Evolutionary conservation across 2,888 invertebrate genomes (phyloP), one percentile per base, ranked within the genome.

Genomic region (Parapristionchus giblindavisi): DNA sequence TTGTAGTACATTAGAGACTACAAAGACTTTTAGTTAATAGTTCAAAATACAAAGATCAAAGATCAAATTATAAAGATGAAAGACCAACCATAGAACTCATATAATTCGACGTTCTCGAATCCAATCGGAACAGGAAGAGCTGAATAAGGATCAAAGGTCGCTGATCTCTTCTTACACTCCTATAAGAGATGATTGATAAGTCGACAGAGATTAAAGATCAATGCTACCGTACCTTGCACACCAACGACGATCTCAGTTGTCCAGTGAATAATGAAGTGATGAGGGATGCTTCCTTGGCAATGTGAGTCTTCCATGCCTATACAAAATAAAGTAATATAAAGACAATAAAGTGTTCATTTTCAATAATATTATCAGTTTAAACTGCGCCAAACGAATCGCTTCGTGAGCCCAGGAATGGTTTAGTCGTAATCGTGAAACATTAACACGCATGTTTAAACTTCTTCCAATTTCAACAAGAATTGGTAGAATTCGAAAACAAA

Each of bases 261-360:
- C 95, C 96, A 89, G 94, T 94, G 90, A 95, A 95, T 81, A 95
- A 90, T 88, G 95, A 94, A 71, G 94, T 94, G 81, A 95, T 92
- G 79, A 95, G 93, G 54, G 94, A 94, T 88, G 92, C 92, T 90
- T 95, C 94, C 83, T 94, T 91, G 2, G 92, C 90, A 77, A 93
- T 90, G 90, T 94, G 93, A 85, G 93, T 93, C 77, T 92, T 92
- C 95, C 95, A 95, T 34, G 94, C 94, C 90, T 91, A 52, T 21
- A 24, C 14, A 34, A 32, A 29, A 43, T 43, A 14, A 61, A 56
- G 36, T 40, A 40, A 63, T 63, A 38, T 17, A 63, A 40, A 63
- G 63, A 63, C 63, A 63, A 61, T 29, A 8, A 38, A 36, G 24
- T 11, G 17, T 11, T 43, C 11, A 17, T 11, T 43, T 11, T 43